Evolutionary conservation across 2,797 vertebrate genomes (phyloP).

Genomic region (Sphenopsis melanotis): DNA sequence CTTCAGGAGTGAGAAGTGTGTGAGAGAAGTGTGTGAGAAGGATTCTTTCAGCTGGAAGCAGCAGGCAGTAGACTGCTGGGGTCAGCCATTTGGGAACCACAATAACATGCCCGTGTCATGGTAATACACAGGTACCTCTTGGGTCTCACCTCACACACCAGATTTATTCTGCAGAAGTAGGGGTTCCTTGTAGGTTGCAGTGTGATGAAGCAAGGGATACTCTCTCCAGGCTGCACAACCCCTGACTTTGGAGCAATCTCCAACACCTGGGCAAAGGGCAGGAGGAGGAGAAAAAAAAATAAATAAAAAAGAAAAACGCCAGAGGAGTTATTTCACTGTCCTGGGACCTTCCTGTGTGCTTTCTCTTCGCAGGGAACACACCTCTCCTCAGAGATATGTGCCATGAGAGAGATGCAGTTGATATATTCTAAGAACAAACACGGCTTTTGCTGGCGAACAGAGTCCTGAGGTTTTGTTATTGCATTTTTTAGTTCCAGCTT

Average conservation of each 20-base stretch:
- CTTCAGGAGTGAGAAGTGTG: neutral
- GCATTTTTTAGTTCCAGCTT: neutral
- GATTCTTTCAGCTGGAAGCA: neutral
- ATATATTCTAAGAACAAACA: neutral
- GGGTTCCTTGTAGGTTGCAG: constrained; percentile 76
- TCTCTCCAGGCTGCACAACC: constrained; percentile 78
- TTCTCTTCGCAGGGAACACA: neutral
- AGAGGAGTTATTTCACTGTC: neutral
- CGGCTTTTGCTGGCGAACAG: neutral
- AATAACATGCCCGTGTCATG: neutral
- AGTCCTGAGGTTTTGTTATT: neutral
- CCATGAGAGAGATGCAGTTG: neutral
- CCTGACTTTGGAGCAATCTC: constrained; percentile 81
- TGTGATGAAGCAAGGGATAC: constrained; percentile 78
- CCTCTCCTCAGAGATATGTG: neutral
- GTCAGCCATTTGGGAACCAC: neutral
- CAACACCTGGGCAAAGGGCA: neutral
- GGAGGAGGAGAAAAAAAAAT: neutral
- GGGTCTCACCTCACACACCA: constrained; percentile 83
- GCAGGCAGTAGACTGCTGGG: neutral
- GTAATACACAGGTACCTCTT: neutral
- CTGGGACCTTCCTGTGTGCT: neutral
- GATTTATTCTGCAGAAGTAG: constrained; percentile 78
- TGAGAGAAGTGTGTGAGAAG: neutral
- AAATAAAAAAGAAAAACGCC: neutral